Evolutionary conservation across 2,888 invertebrate genomes (phyloP), one percentile per base, ranked within the genome.

Genomic region (Pyrocoelia pectoralis): DNA sequence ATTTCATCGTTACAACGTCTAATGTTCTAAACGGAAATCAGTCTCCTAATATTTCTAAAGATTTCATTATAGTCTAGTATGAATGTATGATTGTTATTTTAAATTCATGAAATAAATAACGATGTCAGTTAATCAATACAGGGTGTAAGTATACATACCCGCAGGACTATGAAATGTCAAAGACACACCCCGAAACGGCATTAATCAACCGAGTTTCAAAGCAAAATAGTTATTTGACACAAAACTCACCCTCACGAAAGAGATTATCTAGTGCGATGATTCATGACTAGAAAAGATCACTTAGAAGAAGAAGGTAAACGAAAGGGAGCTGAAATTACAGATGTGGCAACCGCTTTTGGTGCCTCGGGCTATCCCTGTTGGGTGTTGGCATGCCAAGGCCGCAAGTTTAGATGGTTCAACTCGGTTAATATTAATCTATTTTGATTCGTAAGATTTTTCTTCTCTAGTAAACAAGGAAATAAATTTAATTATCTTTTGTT

Each of bases 381-480:
- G 63, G 56, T 58, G 63, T 54, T 63, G 58, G 63, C 63, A 58
- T 63, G 54, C 58, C 57, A 63, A 63, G 63, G 63, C 53, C 63
- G 63, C 53, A 49, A 49, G 33, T 57, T 51, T 29, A 6, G 48
- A 40, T 49, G 54, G 53, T 19, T 46, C 48, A 24, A 40, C 41
- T 57, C 13, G 1, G 15, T 43, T 8, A 43, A 43, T 15, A 43
- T 15, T 41, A 41, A 13, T 41, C 13, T 41, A 41, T 41, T 41
- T 41, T 41, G 6, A 41, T 6, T n/a, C n/a, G 24, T 8, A 5
- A 24, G 33, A 33, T 33, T 33, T 33, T 33, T 8, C 2, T 33
- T 8, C 6, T n/a, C 2, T n/a, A 10, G 8, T 33, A 33, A 33
- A 33, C n/a, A 33, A 33, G 33, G 33, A 33, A 33, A 33, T 33